phyloP scores from a whole-genome alignment of 2,888 invertebrate genomes.

The Mongoloraphidia duomilia region DNA sequence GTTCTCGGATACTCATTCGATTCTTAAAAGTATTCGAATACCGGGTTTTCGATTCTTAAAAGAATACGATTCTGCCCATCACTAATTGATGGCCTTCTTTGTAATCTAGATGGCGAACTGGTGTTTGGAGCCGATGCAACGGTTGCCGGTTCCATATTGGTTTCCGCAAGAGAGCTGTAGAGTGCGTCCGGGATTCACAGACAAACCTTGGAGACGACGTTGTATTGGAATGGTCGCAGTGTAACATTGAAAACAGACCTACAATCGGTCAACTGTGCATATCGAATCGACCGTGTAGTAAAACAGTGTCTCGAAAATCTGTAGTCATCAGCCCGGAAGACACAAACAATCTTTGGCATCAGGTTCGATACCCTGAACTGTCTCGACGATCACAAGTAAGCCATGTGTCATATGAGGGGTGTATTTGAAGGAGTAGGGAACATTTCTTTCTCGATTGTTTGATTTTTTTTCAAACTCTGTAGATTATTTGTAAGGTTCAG shows the following conservation, averaged over 20 bases:
- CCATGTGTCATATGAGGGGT: too few species aligned
- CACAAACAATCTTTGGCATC: background rate
- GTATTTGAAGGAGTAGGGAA: too few species aligned
- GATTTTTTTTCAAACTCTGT: too few species aligned
- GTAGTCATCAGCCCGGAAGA: conserved; percentile 19
- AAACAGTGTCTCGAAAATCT: conserved; percentile 17
- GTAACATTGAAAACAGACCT: conserved; percentile 20
- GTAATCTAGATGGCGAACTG: conserved; percentile 41
- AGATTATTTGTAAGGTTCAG: too few species aligned
- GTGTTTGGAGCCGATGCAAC: conserved; percentile 47
- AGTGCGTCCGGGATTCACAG: conserved; percentile 32
- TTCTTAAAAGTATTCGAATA: too few species aligned
- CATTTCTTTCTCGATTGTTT: too few species aligned
- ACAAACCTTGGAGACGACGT: conserved; percentile 31
- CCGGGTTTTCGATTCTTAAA: too few species aligned
- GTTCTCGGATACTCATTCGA: too few species aligned
- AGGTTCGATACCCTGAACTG: too few species aligned
- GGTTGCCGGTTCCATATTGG: conserved; percentile 36
- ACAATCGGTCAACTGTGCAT: conserved; percentile 26
- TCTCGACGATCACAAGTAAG: too few species aligned
- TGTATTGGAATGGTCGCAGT: conserved; percentile 26
- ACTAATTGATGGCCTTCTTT: too few species aligned
- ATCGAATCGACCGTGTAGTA: conserved; percentile 22
- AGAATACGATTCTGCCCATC: too few species aligned
- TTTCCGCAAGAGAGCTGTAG: conserved; percentile 29